Percentiles rank a stretch among this genome's conserved stretches.
phyloP scores from a whole-genome alignment of 2,113 vertebrate species.

The Rhineura floridana region DNA sequence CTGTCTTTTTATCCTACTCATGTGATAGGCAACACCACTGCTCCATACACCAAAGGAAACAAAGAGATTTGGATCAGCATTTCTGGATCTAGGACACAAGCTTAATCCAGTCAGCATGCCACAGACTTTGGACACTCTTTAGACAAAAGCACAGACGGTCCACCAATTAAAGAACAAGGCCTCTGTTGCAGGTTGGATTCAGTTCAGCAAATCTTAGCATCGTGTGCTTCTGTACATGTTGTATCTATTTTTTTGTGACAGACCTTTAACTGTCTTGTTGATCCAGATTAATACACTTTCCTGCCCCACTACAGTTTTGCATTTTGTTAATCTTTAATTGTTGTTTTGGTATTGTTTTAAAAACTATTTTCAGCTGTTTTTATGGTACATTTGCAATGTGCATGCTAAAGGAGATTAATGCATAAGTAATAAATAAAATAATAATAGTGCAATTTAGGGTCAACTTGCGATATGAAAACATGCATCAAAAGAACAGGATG shows the following conservation, averaged over 20 bases:
- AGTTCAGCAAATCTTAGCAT: background rate
- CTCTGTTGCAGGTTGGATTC: rapidly evolving
- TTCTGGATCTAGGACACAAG: background rate
- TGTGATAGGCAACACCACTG: background rate
- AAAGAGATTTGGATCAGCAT: background rate
- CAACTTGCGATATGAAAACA: background rate
- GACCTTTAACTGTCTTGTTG: background rate
- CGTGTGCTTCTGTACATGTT: background rate
- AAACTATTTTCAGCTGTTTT: too few relatives aligned
- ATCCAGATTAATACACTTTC: background rate
- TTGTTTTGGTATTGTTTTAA: too few relatives aligned
- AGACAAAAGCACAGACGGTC: background rate
- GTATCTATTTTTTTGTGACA: background rate
- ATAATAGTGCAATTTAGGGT: background rate
- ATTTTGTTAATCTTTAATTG: background rate
- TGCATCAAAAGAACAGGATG: background rate
- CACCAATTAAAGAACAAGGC: background rate
- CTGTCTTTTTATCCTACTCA: background rate
- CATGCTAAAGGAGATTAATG: too few relatives aligned
- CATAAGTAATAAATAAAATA: too few relatives aligned
- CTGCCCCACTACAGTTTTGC: background rate
- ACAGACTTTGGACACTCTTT: background rate
- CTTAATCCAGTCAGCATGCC: background rate
- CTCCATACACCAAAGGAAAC: background rate
- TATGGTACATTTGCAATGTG: too few relatives aligned